Evolutionary conservation across 2,888 invertebrate species (phyloP), one percentile per base, ranked within the genome.

Genomic region (Drosophila borealis): DNA sequence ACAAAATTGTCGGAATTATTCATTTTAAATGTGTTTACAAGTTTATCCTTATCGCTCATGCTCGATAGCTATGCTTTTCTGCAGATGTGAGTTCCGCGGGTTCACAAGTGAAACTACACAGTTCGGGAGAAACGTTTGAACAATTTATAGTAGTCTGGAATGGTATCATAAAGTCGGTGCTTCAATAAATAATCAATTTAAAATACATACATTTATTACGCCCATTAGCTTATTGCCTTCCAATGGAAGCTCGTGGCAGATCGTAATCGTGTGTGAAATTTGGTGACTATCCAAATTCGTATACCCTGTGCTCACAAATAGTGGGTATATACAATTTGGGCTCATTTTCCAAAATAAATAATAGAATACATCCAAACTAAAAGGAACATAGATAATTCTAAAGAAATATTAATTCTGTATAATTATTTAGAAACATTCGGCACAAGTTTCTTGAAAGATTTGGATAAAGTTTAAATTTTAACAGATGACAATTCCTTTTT

Each of bases 21-120:
- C n/a, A 9, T 2, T 33, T 17, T 33, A 10, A 19, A 0, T 8
- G 11, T 14, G 8, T n/a, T 45, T 74, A 73, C 72, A 44, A 75
- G 46, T 51, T 34, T 62, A 39, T 69, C 76, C 70, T 69, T 70
- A 74, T 74, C 73, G 50, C 54, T 39, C 73, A 73, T 73, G 34
- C 3, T 45, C 17, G 39, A 8, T 34, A 13, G 29, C 1, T 45
- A 9, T 14, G 10, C 34, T 53, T 33, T 51, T 45, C 34, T 3
- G 39, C n/a, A 42, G 46, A 54, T 29, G 48, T 68, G 17, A 17
- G 33, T 17, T 50, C 21, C 54, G 51, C 70, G 62, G 37, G 33
- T 41, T 19, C 37, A 50, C 42, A 59, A 50, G 3, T 69, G 34
- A 57, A 37, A 75, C 70, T 73, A 36, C 37, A 50, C 29, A 34